A percentile compares a stretch with the other conserved stretches of the same genome.
Evolutionary conservation across 2,888 invertebrate genomes (phyloP).

Genomic region (Oscheius sp.): DNA sequence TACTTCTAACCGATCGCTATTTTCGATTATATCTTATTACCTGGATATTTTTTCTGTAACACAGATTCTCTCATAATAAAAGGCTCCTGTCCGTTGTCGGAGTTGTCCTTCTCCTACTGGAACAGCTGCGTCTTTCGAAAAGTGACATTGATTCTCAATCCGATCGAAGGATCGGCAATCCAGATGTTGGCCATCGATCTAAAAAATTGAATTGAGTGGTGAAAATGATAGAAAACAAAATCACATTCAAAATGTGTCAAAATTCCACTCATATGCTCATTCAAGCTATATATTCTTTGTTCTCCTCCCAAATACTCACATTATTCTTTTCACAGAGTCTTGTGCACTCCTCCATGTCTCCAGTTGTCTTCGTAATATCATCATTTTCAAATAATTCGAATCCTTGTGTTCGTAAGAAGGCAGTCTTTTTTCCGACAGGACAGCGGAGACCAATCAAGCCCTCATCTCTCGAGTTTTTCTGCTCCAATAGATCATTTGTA

Average conservation of each 20-base stretch:
- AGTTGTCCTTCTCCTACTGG: conserved; percentile 70
- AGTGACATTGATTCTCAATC: conserved; percentile 26
- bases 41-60: conserved; percentile 51
- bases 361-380: conserved; percentile 46
- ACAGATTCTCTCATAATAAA: conserved; percentile 69
- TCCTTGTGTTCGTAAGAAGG: conserved; percentile 62
- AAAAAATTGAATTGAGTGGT: background rate
- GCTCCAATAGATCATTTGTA: conserved; percentile 16
- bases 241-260: no score
- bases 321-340: conserved; percentile 55
- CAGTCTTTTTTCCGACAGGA: conserved; percentile 27
- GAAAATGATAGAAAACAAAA: no score
- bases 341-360: conserved; percentile 56
- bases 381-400: conserved; percentile 66
- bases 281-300: no score
- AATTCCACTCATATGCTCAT: no score
- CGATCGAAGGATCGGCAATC: conserved; percentile 68
- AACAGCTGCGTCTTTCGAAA: conserved; percentile 64
- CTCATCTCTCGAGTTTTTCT: conserved; percentile 8
- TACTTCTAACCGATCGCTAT: no score
- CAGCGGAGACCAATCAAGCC: conserved; percentile 2
- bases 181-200: conserved; percentile 52
- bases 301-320: no score
- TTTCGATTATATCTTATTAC: no score
- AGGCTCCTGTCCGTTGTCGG: conserved; percentile 56